Evolutionary conservation across 2,888 invertebrate genomes (phyloP), one percentile per base, ranked within the genome.

Genomic region (Erebia aethiops): DNA sequence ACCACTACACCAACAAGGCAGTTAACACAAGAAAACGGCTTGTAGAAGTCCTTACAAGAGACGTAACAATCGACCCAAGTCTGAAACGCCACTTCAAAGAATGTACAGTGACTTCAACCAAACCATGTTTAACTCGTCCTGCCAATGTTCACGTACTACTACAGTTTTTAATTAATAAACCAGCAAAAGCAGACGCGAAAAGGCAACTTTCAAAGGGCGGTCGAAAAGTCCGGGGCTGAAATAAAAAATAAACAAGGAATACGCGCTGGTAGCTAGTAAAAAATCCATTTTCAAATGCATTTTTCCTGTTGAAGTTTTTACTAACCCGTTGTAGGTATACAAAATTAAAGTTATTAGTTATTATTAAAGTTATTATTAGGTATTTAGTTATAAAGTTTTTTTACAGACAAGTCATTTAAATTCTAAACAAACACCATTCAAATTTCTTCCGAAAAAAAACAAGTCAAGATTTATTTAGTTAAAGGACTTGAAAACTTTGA

Each of bases 241-340:
- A 58, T 60, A 51, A 60, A 60, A 67, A 67, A 60, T 51, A 67
- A 67, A 67, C 58, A 18, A 49, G 51, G 18, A 41, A 26, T n/a
- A 51, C 67, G 60, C 35, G 41, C 67, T 41, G 49, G 13, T 16
- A 60, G 60, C 67, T 60, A 60, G 67, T 67, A 67, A 60, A 67
- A 67, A 60, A 51, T 68, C 69, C 62, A 62, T 69, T 69, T 69
- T 62, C 54, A 61, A 69, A 69, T 69, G 69, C 69, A 69, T 69
- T 69, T 69, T 69, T 69, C 69, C 61, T 69, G 69, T 69, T 41
- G 16, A 62, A 69, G 35, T 56, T 43, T 41, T 62, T 62, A 69
- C 61, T n/a, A n/a, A n/a, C n/a, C 26, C 26, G 26, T 26, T 26
- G 26, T 26, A 26, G 26, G 43, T 43, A 43, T 10, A 43, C 43